Evolutionary conservation across 1,140 invertebrate species (phyloP).

Genomic region (Rhopalosiphum padi): DNA sequence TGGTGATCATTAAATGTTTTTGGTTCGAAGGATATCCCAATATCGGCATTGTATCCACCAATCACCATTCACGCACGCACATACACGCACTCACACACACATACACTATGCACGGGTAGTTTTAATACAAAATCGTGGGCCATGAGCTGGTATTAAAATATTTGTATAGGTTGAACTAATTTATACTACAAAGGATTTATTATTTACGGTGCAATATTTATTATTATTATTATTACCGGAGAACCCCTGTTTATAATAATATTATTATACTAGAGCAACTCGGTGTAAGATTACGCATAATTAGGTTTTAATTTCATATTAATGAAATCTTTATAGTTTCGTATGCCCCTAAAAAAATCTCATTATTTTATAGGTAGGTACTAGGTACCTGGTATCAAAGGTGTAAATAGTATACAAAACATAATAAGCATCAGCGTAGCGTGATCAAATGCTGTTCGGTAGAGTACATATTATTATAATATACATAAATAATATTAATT

Average conservation of each 20-base stretch:
- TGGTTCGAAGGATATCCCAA: background rate
- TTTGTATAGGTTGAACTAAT: background rate
- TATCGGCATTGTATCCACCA: background rate
- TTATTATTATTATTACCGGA: background rate
- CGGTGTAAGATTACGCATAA: conserved; percentile 3
- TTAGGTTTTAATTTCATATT: background rate
- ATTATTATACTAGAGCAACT: background rate
- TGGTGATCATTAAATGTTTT: background rate
- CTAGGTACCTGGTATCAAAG: background rate
- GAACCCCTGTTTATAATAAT: background rate
- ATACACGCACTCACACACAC: background rate
- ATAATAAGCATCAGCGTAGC: background rate
- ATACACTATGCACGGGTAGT: background rate
- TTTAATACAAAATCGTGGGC: background rate
- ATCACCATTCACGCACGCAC: background rate
- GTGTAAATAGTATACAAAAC: background rate
- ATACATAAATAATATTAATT: background rate
- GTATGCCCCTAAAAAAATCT: background rate
- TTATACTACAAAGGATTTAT: background rate
- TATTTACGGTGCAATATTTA: background rate
- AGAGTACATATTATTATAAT: background rate
- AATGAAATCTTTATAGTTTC: background rate
- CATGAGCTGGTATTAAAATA: background rate
- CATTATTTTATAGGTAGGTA: background rate
- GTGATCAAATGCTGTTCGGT: background rate